Conservation (phyloP, 2,113 vertebrate genomes). For the Solea solea region DNA sequence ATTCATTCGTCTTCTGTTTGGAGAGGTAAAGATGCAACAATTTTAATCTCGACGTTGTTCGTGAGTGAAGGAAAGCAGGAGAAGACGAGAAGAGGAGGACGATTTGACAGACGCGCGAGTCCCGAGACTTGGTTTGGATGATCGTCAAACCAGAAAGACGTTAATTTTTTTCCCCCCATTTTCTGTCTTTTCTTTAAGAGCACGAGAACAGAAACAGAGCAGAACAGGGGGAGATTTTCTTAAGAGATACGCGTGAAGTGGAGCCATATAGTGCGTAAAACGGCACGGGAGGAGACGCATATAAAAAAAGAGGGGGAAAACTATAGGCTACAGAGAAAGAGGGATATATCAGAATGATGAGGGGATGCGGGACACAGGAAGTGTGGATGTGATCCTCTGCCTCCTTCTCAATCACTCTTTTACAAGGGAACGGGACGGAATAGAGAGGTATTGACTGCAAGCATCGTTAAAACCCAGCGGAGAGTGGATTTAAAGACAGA, state of each 20-base stretch:
- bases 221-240: not conserved
- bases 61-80: not conserved
- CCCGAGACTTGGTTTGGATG: not conserved
- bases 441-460: constrained; percentile 50
- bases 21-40: constrained; percentile 1
- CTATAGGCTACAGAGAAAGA: not conserved
- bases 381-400: constrained; percentile 59
- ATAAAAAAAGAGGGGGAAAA: not conserved
- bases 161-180: not conserved
- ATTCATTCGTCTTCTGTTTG: constrained; percentile 41
- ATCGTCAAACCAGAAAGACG: constrained; percentile 23
- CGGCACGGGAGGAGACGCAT: constrained; percentile 24
- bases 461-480: constrained; percentile 21
- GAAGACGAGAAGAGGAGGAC: constrained; percentile 17
- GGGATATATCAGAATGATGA: constrained; percentile 39
- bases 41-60: not conserved
- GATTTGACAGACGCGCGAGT: not conserved
- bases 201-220: not conserved
- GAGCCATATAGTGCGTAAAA: constrained; percentile 2
- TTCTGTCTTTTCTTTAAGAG: not conserved
- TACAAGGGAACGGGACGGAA: constrained; percentile 52
- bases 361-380: constrained; percentile 54
- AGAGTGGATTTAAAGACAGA: constrained; percentile 59
- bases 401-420: constrained; percentile 53
- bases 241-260: not conserved